Conservation (phyloP, 2,113 vertebrate species). For the Bubo blakistoni region DNA sequence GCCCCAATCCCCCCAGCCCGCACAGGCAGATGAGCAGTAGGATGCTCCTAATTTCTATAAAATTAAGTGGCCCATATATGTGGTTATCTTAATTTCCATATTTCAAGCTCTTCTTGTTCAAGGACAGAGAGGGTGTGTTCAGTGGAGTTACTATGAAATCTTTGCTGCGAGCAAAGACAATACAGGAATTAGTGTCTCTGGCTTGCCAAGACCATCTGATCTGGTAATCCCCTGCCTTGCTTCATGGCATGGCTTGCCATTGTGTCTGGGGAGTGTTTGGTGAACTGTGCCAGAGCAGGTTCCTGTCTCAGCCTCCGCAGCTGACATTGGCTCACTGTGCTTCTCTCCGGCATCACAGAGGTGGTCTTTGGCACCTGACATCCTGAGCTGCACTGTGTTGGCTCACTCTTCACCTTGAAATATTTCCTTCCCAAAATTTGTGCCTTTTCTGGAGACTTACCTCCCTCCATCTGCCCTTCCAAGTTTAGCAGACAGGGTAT, state of each 20-base stretch:
- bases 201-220: neutral
- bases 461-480: neutral
- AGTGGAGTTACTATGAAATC: neutral
- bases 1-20: accelerated
- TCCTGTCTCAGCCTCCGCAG: neutral
- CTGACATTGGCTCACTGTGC: neutral
- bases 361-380: neutral
- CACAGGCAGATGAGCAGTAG: neutral
- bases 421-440: neutral
- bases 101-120: neutral
- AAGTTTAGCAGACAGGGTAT: neutral
- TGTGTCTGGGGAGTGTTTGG: neutral
- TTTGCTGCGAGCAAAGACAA: neutral
- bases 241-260: neutral
- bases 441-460: neutral
- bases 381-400: neutral
- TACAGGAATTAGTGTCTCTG: neutral
- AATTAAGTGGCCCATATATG: neutral
- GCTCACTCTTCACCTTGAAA: neutral
- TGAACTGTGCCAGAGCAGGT: neutral
- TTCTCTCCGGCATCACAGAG: neutral
- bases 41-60: neutral
- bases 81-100: neutral
- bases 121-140: neutral
- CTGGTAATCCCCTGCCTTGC: neutral